Conservation (phyloP, 1,140 invertebrate genomes). For the Grapholita molesta region DNA sequence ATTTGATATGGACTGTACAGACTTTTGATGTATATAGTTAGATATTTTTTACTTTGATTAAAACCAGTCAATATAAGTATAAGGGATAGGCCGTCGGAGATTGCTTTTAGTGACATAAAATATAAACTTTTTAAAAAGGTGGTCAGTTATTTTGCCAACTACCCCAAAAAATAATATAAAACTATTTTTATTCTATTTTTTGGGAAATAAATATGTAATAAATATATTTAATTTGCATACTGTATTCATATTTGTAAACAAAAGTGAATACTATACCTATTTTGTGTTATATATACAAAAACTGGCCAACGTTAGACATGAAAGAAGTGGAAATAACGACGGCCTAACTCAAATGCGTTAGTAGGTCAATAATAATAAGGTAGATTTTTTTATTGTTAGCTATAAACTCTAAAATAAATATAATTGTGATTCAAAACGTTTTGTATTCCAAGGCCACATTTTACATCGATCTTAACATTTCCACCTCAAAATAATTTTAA, state of each 20-base stretch:
- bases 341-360: neutral
- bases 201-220: no score
- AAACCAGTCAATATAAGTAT: neutral
- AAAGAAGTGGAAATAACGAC: neutral
- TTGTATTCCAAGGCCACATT: neutral
- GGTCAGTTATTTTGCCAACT: no score
- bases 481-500: neutral
- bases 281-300: no score
- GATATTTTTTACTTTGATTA: constrained; percentile 9
- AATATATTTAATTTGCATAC: no score
- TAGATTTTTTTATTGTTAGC: constrained; percentile 1
- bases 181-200: no score
- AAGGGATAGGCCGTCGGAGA: neutral
- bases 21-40: neutral
- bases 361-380: neutral
- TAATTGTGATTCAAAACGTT: neutral
- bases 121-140: no score
- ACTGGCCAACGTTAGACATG: no score
- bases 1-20: neutral
- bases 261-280: no score
- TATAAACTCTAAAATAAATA: neutral
- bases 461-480: neutral
- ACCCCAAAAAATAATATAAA: no score
- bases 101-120: no score
- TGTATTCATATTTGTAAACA: no score